These are phyloP conservation scores for Melanerpes aurifrons DNA, from an alignment of 2,113 vertebrate species.

Conservation along the genomic window DNA sequence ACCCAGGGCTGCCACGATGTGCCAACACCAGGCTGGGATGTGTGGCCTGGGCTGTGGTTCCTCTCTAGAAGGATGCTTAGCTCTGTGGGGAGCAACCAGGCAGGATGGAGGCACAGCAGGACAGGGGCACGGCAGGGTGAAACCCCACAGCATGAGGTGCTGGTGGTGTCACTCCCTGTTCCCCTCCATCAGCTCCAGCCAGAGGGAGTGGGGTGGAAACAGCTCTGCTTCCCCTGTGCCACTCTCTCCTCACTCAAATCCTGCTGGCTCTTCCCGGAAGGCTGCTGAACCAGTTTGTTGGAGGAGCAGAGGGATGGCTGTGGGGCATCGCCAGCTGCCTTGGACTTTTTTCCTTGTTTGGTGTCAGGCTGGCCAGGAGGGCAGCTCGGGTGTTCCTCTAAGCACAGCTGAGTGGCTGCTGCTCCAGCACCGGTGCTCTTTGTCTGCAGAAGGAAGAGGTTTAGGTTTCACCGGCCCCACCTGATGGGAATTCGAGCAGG, in stretches of 20 bases:
- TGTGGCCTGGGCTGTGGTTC: not conserved
- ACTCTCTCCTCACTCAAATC: rapidly evolving
- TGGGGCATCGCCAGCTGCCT: not conserved
- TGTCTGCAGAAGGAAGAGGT: not conserved
- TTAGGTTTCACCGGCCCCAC: constrained; percentile 5
- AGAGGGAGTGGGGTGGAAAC: not conserved
- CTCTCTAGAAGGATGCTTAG: rapidly evolving
- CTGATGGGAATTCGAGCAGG: constrained; percentile 4
- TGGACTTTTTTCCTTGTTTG: not conserved
- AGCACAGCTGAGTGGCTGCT: not conserved
- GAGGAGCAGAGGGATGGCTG: not conserved
- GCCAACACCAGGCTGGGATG: not conserved
- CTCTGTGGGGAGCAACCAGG: not conserved
- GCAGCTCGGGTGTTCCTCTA: not conserved
- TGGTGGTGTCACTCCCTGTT: not conserved
- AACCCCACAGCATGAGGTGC: not conserved
- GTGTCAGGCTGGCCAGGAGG: rapidly evolving
- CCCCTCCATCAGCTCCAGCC: rapidly evolving
- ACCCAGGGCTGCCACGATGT: rapidly evolving
- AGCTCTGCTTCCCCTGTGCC: not conserved
- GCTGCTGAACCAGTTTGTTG: not conserved
- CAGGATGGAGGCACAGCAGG: not conserved
- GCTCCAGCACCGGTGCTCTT: rapidly evolving
- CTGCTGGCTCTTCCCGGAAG: not conserved
- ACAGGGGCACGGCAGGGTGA: too few species aligned